Base-by-base conservation (phyloP, 2,113 vertebrate genomes). In the Dasypus novemcinctus region DNA sequence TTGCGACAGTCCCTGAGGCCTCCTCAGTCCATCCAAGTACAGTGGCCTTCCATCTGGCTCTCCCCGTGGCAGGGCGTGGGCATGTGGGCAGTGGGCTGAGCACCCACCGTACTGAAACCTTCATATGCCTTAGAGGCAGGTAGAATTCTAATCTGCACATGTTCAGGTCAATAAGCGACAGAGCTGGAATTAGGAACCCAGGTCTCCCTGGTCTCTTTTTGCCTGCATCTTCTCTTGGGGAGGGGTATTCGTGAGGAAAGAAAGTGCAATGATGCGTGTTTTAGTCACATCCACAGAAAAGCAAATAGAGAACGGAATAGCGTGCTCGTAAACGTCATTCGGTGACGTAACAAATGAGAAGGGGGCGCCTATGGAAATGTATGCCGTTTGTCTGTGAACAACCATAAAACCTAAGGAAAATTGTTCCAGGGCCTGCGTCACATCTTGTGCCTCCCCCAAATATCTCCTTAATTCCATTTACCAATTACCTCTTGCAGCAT, bases 81-180 rank as follows among this genome's bases (percentile, higher is more conserved):
- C 31, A 11, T 4, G 29, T 4, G 1, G 7, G 17, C 0, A 2
- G 33, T 4, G 11, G 36, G 2, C 14, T 3, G 52, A 72, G n/a
- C 27, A 68, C 4, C 38, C 23, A 1, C 41, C 36, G 10, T 12
- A 7, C 14, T 72, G 49, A 43, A n/a, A 21, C n/a, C 64, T 27
- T 78, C n/a, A 15, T 33, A 1, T 17, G 8, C 69, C 36, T 64
- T 21, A 52, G 20, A 29, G 10, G 31, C 8, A 91, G 33, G 31
- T 25, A 8, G 78, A 41, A 54, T 61, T 92, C 76, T 87, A 25
- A 63, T 38, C 14, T 59, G 57, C 13, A 75, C 4, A 33, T 25
- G 15, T 41, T n/a, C 7, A 41, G 27, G 63, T 79, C 20, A 8
- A 5, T 25, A 59, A 78, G 29, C 7, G 0, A 92, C 80, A 52